These are phyloP conservation scores for Bombyx mandarina DNA, from an alignment of 1,140 invertebrate species.

Conservation along the genomic window DNA sequence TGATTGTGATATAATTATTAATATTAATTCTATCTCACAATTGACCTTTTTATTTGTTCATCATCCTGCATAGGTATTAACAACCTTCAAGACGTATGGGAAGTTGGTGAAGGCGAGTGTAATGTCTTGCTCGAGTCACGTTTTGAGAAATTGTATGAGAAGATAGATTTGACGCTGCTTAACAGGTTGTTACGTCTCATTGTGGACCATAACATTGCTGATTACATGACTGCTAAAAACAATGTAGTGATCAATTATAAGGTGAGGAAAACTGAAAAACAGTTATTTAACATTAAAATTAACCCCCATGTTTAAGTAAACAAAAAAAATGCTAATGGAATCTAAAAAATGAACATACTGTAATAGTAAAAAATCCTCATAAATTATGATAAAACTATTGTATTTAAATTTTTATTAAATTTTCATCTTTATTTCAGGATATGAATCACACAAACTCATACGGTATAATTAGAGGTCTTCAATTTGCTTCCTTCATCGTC, in stretches of 20 bases:
- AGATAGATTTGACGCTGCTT: constrained; percentile 98
- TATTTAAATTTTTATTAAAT: constrained; percentile 4
- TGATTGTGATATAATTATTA: background rate
- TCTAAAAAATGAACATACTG: constrained; percentile 4
- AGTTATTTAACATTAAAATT: too few species aligned
- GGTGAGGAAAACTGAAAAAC: constrained; percentile 37
- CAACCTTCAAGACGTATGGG: constrained; percentile 99
- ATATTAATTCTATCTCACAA: background rate
- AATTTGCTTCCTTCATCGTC: constrained; percentile 99
- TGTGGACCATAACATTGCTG: constrained; percentile 99
- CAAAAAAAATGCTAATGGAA: too few species aligned
- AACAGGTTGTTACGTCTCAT: constrained; percentile 96
- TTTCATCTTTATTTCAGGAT: constrained; percentile 74
- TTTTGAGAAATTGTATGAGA: constrained; percentile 99
- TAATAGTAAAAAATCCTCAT: background rate
- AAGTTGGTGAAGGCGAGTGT: constrained; percentile 97
- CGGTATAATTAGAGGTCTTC: constrained; percentile 97
- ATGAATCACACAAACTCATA: constrained; percentile 99
- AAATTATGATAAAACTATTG: too few species aligned
- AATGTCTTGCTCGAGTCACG: constrained; percentile 98
- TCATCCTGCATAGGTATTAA: constrained; percentile 81
- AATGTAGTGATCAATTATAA: constrained; percentile 99
- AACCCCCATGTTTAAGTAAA: too few species aligned
- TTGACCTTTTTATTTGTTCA: background rate
- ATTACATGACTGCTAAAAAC: constrained; percentile 99